phyloP scores from a whole-genome alignment of 92 coral and sea anemone species.

The Virgularia gustaviana region DNA sequence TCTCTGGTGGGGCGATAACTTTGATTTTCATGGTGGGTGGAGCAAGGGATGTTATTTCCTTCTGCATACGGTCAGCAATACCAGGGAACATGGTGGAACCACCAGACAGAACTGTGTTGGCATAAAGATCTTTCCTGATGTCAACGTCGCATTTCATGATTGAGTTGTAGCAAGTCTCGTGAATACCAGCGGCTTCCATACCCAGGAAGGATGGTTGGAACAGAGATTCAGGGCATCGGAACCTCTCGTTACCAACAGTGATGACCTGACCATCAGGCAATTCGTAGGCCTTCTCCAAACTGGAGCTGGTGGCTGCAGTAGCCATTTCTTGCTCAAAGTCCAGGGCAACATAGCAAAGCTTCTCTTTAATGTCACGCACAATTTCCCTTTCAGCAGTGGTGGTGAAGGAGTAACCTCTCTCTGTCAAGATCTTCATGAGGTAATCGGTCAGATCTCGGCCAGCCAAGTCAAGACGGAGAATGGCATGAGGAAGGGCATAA shows the following conservation, averaged over 20 bases:
- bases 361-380: conserved; percentile 92
- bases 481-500: conserved; percentile 84
- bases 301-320: conserved; percentile 93
- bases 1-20: conserved; percentile 98
- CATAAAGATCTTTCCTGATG: conserved; percentile 89
- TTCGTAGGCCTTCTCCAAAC: conserved; percentile 94
- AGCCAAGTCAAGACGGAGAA: conserved; percentile 86
- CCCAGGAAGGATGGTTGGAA: conserved; percentile 95
- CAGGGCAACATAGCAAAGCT: conserved; percentile 85
- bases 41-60: conserved; percentile 88
- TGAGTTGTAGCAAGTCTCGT: conserved; percentile 94
- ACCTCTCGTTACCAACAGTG: conserved; percentile 94
- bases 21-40: conserved; percentile 99
- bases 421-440: conserved; percentile 93
- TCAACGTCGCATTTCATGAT: conserved; percentile 99
- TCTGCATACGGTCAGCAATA: conserved; percentile 94
- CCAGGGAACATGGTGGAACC: conserved; percentile 98
- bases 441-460: conserved; percentile 88
- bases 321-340: conserved; percentile 95
- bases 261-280: conserved; percentile 95
- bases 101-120: conserved; percentile 90
- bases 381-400: conserved; percentile 89
- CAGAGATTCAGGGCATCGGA: conserved; percentile 91
- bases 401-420: conserved; percentile 91
- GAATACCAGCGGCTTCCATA: conserved; percentile 91